Evolutionary conservation across 2,888 invertebrate species (phyloP).

Genomic region (Pseudoips prasinana): DNA sequence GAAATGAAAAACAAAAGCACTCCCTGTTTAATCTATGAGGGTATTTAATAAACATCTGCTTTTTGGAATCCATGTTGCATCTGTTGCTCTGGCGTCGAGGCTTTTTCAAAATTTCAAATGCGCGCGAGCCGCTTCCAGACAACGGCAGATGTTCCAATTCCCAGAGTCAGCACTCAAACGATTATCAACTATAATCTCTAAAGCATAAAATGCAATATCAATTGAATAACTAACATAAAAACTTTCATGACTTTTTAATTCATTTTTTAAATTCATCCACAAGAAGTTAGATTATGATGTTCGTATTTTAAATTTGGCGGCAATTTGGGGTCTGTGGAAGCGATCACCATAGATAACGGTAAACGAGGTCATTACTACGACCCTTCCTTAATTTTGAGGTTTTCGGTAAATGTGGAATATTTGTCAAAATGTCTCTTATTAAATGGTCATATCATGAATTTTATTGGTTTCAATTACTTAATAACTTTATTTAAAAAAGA

Average conservation of each 20-base stretch:
- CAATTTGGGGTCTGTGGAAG: slow-evolving; percentile 59
- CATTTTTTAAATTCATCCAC: slow-evolving; percentile 41
- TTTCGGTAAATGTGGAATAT: slow-evolving; percentile 61
- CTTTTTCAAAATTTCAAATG: slow-evolving; percentile 76
- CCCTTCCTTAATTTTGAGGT: slow-evolving; percentile 57
- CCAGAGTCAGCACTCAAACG: slow-evolving; percentile 23
- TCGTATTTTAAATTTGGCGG: slow-evolving; percentile 73
- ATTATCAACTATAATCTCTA: slow-evolving; percentile 33
- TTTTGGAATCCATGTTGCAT: slow-evolving; percentile 78
- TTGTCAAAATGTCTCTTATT: slow-evolving; percentile 61
- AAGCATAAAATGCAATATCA: slow-evolving; percentile 27
- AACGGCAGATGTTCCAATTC: slow-evolving; percentile 69
- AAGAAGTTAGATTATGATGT: slow-evolving; percentile 73
- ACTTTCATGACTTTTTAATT: slow-evolving; percentile 27
- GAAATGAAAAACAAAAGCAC: slow-evolving; percentile 68
- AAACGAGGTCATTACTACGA: slow-evolving; percentile 71
- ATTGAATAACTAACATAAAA: slow-evolving; percentile 25
- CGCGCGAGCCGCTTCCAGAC: slow-evolving; percentile 66
- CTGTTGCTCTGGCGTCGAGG: slow-evolving; percentile 65
- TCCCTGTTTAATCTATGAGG: slow-evolving; percentile 73
- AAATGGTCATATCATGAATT: slow-evolving; percentile 52
- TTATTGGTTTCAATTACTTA: slow-evolving; percentile 65
- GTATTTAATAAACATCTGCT: slow-evolving; percentile 79
- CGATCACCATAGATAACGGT: slow-evolving; percentile 69
- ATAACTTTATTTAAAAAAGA: slow-evolving; percentile 55